phyloP scores from a whole-genome alignment of 1,140 invertebrate genomes.

The Drosophila mojavensis region DNA sequence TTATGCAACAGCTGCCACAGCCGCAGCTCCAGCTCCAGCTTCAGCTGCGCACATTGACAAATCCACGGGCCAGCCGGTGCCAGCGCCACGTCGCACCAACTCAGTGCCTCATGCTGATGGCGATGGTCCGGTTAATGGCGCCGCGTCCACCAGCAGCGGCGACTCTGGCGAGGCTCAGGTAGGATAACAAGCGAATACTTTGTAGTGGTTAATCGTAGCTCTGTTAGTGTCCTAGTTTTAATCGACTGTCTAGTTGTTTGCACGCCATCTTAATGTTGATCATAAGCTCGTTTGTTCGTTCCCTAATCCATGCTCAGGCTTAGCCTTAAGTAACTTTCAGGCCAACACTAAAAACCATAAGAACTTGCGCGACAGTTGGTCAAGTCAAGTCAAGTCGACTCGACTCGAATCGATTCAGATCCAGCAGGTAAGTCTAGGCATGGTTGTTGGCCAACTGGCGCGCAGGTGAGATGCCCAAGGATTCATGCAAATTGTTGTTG shows the following conservation, averaged over 20 bases:
- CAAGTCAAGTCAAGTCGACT: not conserved
- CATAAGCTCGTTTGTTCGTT: constrained; percentile 63
- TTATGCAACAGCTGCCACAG: constrained; percentile 51
- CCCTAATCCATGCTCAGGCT: constrained; percentile 58
- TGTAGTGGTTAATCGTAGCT: constrained; percentile 24
- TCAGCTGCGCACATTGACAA: constrained; percentile 78
- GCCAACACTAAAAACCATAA: constrained; percentile 22
- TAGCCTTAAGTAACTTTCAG: constrained; percentile 42
- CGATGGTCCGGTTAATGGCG: constrained; percentile 49
- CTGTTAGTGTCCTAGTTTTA: constrained; percentile 29
- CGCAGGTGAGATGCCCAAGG: constrained; percentile 32
- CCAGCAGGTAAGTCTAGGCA: constrained; percentile 31
- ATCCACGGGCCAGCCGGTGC: constrained; percentile 81
- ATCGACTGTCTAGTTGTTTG: constrained; percentile 57
- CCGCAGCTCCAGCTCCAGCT: constrained; percentile 73
- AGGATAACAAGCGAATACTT: constrained; percentile 32
- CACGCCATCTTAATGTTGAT: constrained; percentile 73
- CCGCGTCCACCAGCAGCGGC: constrained; percentile 60
- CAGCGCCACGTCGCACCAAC: constrained; percentile 84
- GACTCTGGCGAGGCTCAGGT: constrained; percentile 73
- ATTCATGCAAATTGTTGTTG: constrained; percentile 74
- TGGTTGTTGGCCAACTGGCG: constrained; percentile 12
- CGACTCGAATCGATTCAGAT: not conserved
- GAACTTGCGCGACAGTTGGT: constrained; percentile 39
- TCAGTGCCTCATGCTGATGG: constrained; percentile 74